Base-by-base conservation (phyloP, 2,113 vertebrate genomes). In the Silurus asotus region DNA sequence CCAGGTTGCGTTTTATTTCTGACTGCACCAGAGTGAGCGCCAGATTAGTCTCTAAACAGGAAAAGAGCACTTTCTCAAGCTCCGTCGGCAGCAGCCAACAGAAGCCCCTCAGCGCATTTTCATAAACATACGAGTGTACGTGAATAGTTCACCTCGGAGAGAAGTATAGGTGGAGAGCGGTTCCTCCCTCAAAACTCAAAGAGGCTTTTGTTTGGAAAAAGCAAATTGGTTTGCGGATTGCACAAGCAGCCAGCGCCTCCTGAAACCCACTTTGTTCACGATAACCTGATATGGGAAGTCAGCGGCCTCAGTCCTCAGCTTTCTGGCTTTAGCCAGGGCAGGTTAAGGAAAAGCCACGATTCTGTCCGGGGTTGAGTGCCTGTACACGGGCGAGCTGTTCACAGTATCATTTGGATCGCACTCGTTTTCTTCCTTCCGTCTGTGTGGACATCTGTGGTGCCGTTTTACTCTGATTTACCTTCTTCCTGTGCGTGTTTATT, bases 71-170 rank as follows among this genome's bases (percentile, higher is more conserved):
- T 88, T 65, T 86, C 55, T 64, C 81, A 58, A 8, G 20, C 59
- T 65, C 70, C 28, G 45, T n/a, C 59, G 87, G 58, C 69, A 84
- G 82, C 83, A 79, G 17, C 62, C 28, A 45, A 45, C n/a, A 70
- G 23, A 67, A 51, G 25, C 62, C 70, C n/a, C 49, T 78, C 82
- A 13, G 25, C 48, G 8, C 58, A 20, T 56, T 76, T 56, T 59
- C 62, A 72, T 81, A 85, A 87, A 84, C 87, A 70, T 69, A 53
- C 78, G 49, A 53, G 74, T 86, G 56, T 23, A 80, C 5, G 4
- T 77, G 55, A 88, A 82, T 62, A 82, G 64, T 83, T 90, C 81
- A 88, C 87, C 81, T 87, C 89, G 81, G 83, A 70, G 80, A 51
- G 83, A 85, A 83, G 79, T 85, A 83, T 58, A 87, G 77, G 48